Percentiles rank a stretch among this genome's conserved stretches.
These are phyloP conservation scores for Drosophila phalerata DNA, from an alignment of 2,888 invertebrate species.

Conservation along the genomic window DNA sequence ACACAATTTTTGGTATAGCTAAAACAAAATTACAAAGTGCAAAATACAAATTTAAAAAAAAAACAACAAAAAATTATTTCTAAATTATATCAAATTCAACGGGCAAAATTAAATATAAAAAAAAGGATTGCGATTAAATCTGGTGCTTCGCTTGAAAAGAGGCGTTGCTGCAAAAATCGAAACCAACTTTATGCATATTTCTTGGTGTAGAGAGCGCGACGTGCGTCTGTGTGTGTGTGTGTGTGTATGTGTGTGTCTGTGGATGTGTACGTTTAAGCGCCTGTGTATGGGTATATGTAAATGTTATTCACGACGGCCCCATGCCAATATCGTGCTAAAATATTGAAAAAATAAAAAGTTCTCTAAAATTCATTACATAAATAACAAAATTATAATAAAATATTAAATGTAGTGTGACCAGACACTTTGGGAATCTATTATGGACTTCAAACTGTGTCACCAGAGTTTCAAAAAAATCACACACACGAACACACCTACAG, in stretches of 20 bases:
- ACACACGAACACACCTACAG: conserved; percentile 16
- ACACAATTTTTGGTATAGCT: conserved; percentile 53
- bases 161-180: conserved; percentile 72
- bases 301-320: conserved; percentile 23
- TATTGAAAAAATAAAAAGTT: conserved; percentile 8
- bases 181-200: conserved; percentile 69
- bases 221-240: conserved; percentile 42
- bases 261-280: not conserved
- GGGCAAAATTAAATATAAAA: not conserved
- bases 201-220: conserved; percentile 70
- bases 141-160: conserved; percentile 44
- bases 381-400: conserved; percentile 17
- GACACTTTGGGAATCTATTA: no score
- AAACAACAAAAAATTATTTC: no score
- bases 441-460: conserved; percentile 11
- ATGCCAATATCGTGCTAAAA: conserved; percentile 21
- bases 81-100: conserved; percentile 14
- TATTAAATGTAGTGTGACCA: conserved; percentile 1
- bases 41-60: not conserved
- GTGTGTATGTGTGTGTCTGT: conserved; percentile 15
- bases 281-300: conserved; percentile 18
- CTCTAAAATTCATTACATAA: conserved; percentile 11
- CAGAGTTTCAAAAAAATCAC: conserved; percentile 12
- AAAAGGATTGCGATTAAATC: conserved; percentile 20
- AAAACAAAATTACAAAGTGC: conserved; percentile 40